Base-by-base conservation (phyloP, 2,113 vertebrate genomes). In the Eonycteris spelaea region DNA sequence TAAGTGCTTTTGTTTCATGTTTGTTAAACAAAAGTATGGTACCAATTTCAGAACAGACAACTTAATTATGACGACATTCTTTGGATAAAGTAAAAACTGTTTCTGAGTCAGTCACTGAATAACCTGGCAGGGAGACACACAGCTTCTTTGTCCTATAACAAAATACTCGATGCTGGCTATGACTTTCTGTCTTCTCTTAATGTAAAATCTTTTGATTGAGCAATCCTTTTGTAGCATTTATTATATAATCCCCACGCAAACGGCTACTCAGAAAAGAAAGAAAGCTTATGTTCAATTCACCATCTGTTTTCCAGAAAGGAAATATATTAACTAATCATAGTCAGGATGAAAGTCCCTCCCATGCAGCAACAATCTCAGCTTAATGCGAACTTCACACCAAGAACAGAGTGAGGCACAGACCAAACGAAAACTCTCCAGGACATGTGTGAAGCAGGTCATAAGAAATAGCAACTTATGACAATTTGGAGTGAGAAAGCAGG, bases 301-400 rank as follows among this genome's bases (percentile, higher is more conserved):
- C 94, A 97, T 96, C 87, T 98, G 94, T 86, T 97, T 97, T 73
- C 63, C 45, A 95, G 65, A 95, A 75, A 97, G 74, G 8, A 85
- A 97, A 85, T 11, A 18, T 57, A 92, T 11, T 80, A 94, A 94
- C 55, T 85, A 82, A 96, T 63, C 88, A 14, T 14, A 96, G 38
- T 91, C 30, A 83, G 22, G 71, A 83, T 48, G 59, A 92, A 90
- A 86, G 57, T 65, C 33, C 19, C 48, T 91, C 73, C 40, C 75
- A 15, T 3, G 30, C 51, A n/a, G 11, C 80, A 68, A 86, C 80
- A 78, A 11, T 1, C 53, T 86, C 0, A 71, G 86, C 80, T 75
- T 63, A 92, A 86, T 30, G 63, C 6, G 43, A 0, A 45, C 15
- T 65, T 79, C 85, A 84, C 90, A 48, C 43, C 38, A 80, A 59